Conservation (phyloP, 1,140 invertebrate species). For the Ctenoplectra terminalis region DNA sequence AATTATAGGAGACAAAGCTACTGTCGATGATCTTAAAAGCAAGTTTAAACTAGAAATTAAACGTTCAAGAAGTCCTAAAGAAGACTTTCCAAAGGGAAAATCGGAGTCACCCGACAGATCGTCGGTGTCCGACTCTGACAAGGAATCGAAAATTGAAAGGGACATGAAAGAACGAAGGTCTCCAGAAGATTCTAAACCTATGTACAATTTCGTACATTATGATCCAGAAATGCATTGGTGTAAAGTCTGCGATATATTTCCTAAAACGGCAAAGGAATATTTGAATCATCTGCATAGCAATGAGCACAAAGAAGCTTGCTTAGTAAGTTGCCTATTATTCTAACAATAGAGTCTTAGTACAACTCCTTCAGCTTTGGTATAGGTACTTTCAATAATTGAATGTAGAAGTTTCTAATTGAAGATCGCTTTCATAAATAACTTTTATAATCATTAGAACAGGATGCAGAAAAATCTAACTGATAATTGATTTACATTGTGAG, state of each 20-base stretch:
- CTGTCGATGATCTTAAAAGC: conserved; percentile 78
- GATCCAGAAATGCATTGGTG: conserved; percentile 96
- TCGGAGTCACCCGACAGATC: conserved; percentile 75
- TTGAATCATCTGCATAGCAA: conserved; percentile 91
- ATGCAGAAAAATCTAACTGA: conserved; percentile 57
- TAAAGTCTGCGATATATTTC: conserved; percentile 92
- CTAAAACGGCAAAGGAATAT: conserved; percentile 92
- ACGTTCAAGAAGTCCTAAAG: conserved; percentile 77
- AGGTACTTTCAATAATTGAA: conserved; percentile 31
- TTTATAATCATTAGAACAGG: conserved; percentile 61
- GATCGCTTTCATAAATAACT: conserved; percentile 51
- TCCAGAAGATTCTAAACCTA: conserved; percentile 76
- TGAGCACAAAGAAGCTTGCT: conserved; percentile 87
- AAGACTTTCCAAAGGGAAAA: conserved; percentile 77
- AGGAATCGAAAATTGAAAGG: conserved; percentile 79
- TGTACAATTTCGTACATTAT: conserved; percentile 91
- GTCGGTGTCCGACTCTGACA: conserved; percentile 75
- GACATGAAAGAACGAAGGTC: conserved; percentile 69
- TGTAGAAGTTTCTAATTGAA: conserved; percentile 35
- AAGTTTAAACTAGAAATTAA: conserved; percentile 78
- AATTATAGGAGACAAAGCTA: conserved; percentile 88
- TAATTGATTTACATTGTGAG: conserved; percentile 56
- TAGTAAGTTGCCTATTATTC: conserved; percentile 78
- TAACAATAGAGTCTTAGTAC: conserved; percentile 36
- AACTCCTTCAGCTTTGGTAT: conserved; percentile 17